Evolutionary conservation across 2,888 invertebrate species (phyloP), one percentile per base, ranked within the genome.

Genomic region (Protonemura montana): DNA sequence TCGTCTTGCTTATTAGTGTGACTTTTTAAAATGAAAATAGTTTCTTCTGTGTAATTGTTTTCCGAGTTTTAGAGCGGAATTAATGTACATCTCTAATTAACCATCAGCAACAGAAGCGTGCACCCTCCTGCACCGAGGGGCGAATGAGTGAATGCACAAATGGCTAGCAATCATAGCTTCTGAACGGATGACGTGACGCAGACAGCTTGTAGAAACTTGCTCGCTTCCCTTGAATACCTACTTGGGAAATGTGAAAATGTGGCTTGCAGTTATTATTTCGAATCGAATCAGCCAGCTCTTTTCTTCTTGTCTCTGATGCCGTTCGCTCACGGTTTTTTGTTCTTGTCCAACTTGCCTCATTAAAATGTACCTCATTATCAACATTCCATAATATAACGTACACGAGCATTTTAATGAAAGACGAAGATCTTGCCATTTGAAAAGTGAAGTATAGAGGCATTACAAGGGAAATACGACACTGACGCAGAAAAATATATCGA

Each of bases 31-130:
- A 3, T 59, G 59, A 21, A 59, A 59, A 59, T 59, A 59, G 59
- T 59, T 59, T 59, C 59, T 26, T 78, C 78, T 25, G 27, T 78
- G 78, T 78, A 27, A 78, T 78, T 78, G 78, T 78, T 78, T 78
- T 78, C 28, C 78, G 28, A 78, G 78, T 26, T 78, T 26, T 16
- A 10, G 26, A 78, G 78, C 28, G 78, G 78, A 78, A 78, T 21
- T 78, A 78, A 27, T 78, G 28, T 27, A 78, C 27, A 7, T 28
- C 78, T 25, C 28, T 78, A 78, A 78, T 78, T 78, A 78, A n/a
- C 78, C 26, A 78, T 78, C 78, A n/a, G 59, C 3, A 1, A 10
- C 78, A 78, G 78, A 78, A 27, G 1, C 78, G 2, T 26, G 28
- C 78, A 78, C n/a, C 28, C 78, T 5, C 13, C 26, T 78, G 26